Percentiles rank a stretch among this genome's conserved stretches.
phyloP scores from a whole-genome alignment of 2,113 vertebrate genomes.

The Alligator mississippiensis region DNA sequence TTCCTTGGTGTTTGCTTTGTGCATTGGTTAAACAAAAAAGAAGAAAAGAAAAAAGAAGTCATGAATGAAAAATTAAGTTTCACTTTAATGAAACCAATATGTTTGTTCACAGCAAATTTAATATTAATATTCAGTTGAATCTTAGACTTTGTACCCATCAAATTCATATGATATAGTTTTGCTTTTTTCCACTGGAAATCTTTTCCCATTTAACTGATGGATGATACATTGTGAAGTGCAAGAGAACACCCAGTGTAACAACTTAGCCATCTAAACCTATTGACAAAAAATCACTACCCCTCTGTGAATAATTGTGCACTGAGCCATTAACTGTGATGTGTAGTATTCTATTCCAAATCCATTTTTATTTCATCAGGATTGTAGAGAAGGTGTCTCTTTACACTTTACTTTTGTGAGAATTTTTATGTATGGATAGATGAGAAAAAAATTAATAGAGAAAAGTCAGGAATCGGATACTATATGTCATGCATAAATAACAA shows the following conservation, averaged over 20 bases:
- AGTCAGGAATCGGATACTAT: rapidly evolving
- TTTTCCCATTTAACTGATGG: slow-evolving; percentile 34
- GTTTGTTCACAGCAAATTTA: slow-evolving; percentile 55
- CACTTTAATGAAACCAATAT: slow-evolving; percentile 37
- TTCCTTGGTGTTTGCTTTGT: neutral
- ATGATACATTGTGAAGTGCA: slow-evolving; percentile 28
- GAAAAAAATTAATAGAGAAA: neutral
- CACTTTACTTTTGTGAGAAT: neutral
- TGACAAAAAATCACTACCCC: slow-evolving; percentile 1
- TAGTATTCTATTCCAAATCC: neutral
- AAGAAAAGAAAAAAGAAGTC: neutral
- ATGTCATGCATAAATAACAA: rapidly evolving
- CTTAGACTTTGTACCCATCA: slow-evolving; percentile 35
- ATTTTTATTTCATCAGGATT: neutral
- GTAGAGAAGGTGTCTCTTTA: neutral
- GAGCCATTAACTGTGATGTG: slow-evolving; percentile 32
- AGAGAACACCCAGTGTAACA: slow-evolving; percentile 7
- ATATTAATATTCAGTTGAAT: slow-evolving; percentile 51
- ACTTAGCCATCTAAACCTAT: neutral
- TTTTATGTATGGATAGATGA: neutral
- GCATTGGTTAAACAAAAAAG: rapidly evolving
- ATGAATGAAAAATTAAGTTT: neutral
- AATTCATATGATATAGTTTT: slow-evolving; percentile 16
- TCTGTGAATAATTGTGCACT: slow-evolving; percentile 5
- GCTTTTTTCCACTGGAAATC: neutral